Evolutionary conservation across 2,113 vertebrate genomes (phyloP), one percentile per base, ranked within the genome.

Genomic region (Hippolais icterina): DNA sequence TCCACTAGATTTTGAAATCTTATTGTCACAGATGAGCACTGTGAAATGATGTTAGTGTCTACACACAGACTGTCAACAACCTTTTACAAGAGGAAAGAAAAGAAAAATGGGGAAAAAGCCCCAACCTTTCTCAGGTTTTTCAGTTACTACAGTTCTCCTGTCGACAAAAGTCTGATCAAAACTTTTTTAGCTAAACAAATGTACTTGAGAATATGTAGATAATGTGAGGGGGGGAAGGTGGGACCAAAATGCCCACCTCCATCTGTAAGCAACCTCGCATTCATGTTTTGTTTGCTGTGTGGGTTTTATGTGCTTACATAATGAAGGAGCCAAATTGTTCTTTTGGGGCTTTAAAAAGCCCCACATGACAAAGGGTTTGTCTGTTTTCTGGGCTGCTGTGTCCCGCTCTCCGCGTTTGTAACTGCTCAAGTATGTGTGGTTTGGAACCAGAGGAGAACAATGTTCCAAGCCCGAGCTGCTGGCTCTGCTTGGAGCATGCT

Each of bases 381-480:
- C 92, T 92, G 60, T 88, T 29, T 35, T 85, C 82, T 7, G 61
- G 94, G 74, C 89, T 93, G 90, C 71, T 33, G 66, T 93, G 94
- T 96, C 87, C 96, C 83, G 41, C 5, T 92, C 17, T 97, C 95
- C 97, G 76, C 78, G 65, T 98, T 94, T 95, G 97, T 98, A 94
- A 98, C 97, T 70, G 86, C 83, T 88, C 97, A 98, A 96, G 84
- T 98, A 97, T 98, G 97, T 96, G 97, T 96, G 97, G 97, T 97
- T 98, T 98, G 98, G 98, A 98, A 97, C 65, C 3, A 23, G 74
- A 93, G 89, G 11, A 16, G 80, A 72, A 7, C 33, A 59, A 33
- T 65, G 94, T 97, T 98, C 98, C 98, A 97, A 91, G 83, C 33
- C 95, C 35, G 17, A 47, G 95, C 44, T 95, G 91, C 96, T 98